phyloP scores from a whole-genome alignment of 2,888 invertebrate species.

The Ariolimax columbianus region DNA sequence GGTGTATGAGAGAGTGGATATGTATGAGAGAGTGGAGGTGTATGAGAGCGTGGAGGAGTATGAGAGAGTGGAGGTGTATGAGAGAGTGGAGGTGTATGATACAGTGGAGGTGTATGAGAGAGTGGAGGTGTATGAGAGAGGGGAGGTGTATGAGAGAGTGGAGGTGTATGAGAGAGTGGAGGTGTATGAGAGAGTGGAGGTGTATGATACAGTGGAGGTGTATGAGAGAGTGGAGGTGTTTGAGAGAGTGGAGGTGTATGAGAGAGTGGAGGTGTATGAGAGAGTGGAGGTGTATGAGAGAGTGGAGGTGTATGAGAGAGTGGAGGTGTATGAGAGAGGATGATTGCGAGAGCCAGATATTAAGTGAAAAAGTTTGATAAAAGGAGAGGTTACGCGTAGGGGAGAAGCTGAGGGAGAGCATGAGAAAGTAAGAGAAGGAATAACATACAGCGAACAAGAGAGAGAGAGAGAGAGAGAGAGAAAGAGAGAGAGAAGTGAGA shows the following conservation, averaged over 20 bases:
- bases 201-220: not conserved
- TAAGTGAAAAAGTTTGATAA: not conserved
- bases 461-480: too few relatives aligned
- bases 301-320: too few relatives aligned
- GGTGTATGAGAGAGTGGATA: too few relatives aligned
- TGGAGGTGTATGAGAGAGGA: not conserved
- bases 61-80: too few relatives aligned
- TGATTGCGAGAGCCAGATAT: not conserved
- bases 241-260: constrained; percentile 7
- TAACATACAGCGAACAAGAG: not conserved
- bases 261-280: too few relatives aligned
- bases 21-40: too few relatives aligned
- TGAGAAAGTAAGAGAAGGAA: not conserved
- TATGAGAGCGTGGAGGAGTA: not conserved
- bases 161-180: too few relatives aligned
- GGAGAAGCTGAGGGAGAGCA: not conserved
- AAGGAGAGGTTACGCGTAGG: not conserved
- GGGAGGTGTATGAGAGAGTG: not conserved
- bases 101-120: too few relatives aligned
- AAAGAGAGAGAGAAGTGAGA: too few relatives aligned
- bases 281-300: too few relatives aligned
- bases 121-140: not conserved
- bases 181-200: constrained; percentile 1
- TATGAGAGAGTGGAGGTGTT: not conserved
- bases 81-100: too few relatives aligned